These are phyloP conservation scores for Calliphora vomitoria DNA, from an alignment of 2,888 invertebrate species.

Conservation along the genomic window DNA sequence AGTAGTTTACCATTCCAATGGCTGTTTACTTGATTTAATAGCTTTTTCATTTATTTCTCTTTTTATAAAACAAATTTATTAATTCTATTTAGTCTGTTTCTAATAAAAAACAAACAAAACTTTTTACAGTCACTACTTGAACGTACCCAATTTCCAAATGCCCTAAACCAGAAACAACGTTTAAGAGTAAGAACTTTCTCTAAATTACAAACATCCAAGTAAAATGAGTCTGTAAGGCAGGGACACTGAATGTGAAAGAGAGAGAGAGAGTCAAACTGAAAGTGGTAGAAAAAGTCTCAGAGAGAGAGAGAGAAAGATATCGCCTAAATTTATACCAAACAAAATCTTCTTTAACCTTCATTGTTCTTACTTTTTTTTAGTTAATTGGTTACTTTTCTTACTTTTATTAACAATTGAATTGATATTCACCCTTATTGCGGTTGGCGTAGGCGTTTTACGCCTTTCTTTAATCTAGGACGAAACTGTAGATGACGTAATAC, in stretches of 20 bases:
- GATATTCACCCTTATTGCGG: neutral
- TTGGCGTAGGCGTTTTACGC: too few relatives aligned
- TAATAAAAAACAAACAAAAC: constrained; percentile 76
- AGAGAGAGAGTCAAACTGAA: constrained; percentile 7
- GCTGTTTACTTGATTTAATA: constrained; percentile 31
- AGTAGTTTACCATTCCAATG: constrained; percentile 33
- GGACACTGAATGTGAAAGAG: constrained; percentile 21
- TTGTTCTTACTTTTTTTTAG: constrained; percentile 4
- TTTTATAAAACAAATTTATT: neutral
- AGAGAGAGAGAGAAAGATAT: constrained; percentile 8
- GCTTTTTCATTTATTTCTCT: constrained; percentile 11
- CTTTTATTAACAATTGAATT: constrained; percentile 1
- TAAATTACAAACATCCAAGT: constrained; percentile 21
- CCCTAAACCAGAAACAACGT: constrained; percentile 93
- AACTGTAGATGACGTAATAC: too few relatives aligned
- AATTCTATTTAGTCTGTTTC: constrained; percentile 29
- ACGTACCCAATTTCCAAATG: constrained; percentile 94
- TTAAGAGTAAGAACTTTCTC: constrained; percentile 91
- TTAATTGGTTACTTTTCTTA: constrained; percentile 48
- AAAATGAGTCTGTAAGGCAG: constrained; percentile 1
- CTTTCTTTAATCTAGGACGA: too few relatives aligned
- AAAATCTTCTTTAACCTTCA: constrained; percentile 12
- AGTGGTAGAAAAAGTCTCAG: constrained; percentile 23
- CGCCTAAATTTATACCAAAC: neutral
- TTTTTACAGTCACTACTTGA: constrained; percentile 94